Evolutionary conservation across 2,113 vertebrate genomes (phyloP).

Genomic region (Ahaetulla prasina): DNA sequence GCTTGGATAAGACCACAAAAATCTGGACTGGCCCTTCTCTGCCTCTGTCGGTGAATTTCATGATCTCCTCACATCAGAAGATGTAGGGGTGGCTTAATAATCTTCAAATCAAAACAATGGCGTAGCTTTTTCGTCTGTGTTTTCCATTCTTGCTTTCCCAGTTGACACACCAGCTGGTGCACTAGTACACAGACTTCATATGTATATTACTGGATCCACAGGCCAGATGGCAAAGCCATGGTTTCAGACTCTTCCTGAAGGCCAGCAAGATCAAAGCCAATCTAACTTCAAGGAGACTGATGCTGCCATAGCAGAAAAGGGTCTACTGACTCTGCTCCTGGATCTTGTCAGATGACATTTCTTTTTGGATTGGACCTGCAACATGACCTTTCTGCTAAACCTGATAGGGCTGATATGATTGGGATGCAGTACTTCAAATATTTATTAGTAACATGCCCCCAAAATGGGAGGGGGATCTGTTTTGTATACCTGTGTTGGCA

Average conservation of each 20-base stretch:
- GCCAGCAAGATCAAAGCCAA: not conserved
- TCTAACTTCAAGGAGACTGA: not conserved
- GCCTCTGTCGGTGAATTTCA: not conserved
- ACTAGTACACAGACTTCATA: not conserved
- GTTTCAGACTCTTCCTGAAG: not conserved
- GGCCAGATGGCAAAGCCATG: not conserved
- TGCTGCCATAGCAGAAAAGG: not conserved
- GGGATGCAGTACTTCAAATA: not conserved
- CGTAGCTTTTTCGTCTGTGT: not conserved
- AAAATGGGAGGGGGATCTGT: not conserved
- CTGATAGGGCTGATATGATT: not conserved
- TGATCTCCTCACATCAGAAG: not conserved
- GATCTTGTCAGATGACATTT: not conserved
- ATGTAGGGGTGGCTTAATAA: not conserved
- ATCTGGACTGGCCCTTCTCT: not conserved
- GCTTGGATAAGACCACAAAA: not conserved
- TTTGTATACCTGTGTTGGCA: not conserved
- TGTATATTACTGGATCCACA: not conserved
- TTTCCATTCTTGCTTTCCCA: not conserved
- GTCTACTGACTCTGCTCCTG: not conserved
- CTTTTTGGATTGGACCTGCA: not conserved
- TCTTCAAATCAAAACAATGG: not conserved
- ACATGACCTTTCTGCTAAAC: not conserved
- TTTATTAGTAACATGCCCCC: not conserved
- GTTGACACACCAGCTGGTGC: not conserved